Conservation (phyloP, 1,140 invertebrate genomes). For the Drosophila bocqueti region DNA sequence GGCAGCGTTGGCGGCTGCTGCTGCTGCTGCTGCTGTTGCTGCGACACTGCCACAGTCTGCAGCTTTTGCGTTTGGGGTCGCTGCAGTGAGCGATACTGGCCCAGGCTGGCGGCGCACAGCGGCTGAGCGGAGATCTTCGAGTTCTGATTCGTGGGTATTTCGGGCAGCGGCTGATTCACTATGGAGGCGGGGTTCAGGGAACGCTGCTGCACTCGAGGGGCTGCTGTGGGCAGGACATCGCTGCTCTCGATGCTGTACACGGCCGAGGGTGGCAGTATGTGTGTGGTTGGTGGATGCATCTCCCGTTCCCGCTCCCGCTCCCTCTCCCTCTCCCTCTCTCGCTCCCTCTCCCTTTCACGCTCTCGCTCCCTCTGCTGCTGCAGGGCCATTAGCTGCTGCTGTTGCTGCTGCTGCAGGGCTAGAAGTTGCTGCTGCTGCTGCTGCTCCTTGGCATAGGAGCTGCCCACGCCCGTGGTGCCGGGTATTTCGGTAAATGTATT, state of each 20-base stretch:
- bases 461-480: slow-evolving; percentile 82
- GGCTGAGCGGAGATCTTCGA: slow-evolving; percentile 82
- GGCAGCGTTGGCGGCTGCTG: slow-evolving; percentile 79
- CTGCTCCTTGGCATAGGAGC: slow-evolving; percentile 82
- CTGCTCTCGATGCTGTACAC: slow-evolving; percentile 83
- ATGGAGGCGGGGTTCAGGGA: slow-evolving; percentile 81
- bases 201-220: slow-evolving; percentile 67
- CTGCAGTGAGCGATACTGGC: slow-evolving; percentile 82
- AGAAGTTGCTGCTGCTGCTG: slow-evolving; percentile 70
- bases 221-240: slow-evolving; percentile 54
- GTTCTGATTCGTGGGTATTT: slow-evolving; percentile 72
- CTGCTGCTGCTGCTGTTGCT: slow-evolving; percentile 52
- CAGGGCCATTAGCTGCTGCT: slow-evolving; percentile 56
- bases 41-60: slow-evolving; percentile 34
- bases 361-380: slow-evolving; percentile 61
- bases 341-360: slow-evolving; percentile 51
- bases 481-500: slow-evolving; percentile 84
- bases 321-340: slow-evolving; percentile 15
- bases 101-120: slow-evolving; percentile 79
- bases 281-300: slow-evolving; percentile 80
- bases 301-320: slow-evolving; percentile 47
- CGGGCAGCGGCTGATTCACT: slow-evolving; percentile 83
- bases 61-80: slow-evolving; percentile 68
- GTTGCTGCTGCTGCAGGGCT: slow-evolving; percentile 74
- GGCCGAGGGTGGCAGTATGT: slow-evolving; percentile 79